A percentile compares a stretch with the other conserved stretches of the same genome.
Conservation (phyloP, 2,113 vertebrate genomes). For the Marcusenius ussheri region DNA sequence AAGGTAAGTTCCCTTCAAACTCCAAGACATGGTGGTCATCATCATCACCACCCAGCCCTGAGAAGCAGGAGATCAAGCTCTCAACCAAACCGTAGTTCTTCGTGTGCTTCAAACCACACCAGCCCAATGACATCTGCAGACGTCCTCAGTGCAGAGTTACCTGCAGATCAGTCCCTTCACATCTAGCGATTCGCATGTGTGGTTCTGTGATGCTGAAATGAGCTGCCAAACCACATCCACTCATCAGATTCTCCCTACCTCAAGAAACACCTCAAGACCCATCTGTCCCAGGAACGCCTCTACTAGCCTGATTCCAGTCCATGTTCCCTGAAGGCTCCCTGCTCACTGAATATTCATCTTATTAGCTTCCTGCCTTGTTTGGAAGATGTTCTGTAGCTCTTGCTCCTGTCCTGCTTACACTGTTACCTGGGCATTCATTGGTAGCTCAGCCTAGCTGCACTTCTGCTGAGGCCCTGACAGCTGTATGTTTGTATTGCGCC, state of each 20-base stretch:
- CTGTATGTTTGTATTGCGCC: background rate
- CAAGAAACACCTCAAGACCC: background rate
- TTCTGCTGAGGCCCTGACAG: background rate
- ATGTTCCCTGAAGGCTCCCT: background rate
- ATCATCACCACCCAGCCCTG: background rate
- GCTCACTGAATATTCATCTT: background rate
- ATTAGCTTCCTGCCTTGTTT: background rate
- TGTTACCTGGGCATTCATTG: background rate
- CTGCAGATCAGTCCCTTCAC: background rate
- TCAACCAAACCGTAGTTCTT: background rate
- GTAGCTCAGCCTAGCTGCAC: background rate
- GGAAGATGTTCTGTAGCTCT: background rate
- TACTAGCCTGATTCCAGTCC: background rate
- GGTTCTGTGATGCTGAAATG: background rate
- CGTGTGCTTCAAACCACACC: background rate
- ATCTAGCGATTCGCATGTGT: background rate
- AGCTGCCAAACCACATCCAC: background rate
- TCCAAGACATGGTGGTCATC: background rate
- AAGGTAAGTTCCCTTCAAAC: constrained; percentile 68
- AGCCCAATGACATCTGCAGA: background rate
- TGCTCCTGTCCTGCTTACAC: background rate
- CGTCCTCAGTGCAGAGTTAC: background rate
- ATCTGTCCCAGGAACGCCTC: background rate
- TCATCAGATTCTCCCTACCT: background rate
- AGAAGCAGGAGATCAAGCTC: background rate